A percentile compares a stretch with the other conserved stretches of the same genome.
These are phyloP conservation scores for Ips nitidus DNA, from an alignment of 1,140 invertebrate genomes.

Conservation along the genomic window DNA sequence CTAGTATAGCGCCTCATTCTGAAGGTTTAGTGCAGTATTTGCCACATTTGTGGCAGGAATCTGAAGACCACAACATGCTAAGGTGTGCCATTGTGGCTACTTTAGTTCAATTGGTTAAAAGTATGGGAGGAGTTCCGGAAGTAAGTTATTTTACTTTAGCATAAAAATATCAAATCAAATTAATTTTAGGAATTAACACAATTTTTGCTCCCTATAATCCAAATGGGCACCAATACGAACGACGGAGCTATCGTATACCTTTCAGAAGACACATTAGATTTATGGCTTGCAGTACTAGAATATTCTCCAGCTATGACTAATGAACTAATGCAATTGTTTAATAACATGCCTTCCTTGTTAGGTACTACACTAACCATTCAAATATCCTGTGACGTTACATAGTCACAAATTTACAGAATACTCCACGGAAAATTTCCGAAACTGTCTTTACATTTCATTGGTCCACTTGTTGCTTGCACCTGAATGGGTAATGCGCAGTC, in stretches of 20 bases:
- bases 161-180: not conserved
- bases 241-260: constrained; percentile 84
- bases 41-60: constrained; percentile 84
- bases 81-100: constrained; percentile 88
- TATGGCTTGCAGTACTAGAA: constrained; percentile 85
- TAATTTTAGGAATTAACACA: constrained; percentile 56
- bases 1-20: constrained; percentile 70
- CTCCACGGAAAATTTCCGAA: constrained; percentile 76
- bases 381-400: not conserved
- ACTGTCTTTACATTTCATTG: constrained; percentile 77
- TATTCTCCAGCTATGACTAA: constrained; percentile 65
- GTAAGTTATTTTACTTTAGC: constrained; percentile 16
- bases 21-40: constrained; percentile 78
- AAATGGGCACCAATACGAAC: constrained; percentile 76
- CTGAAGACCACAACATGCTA: constrained; percentile 86
- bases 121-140: constrained; percentile 62
- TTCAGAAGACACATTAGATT: constrained; percentile 86
- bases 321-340: constrained; percentile 71
- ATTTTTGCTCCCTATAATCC: constrained; percentile 76
- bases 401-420: constrained; percentile 60
- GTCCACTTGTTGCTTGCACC: constrained; percentile 83
- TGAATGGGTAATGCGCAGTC: constrained; percentile 73
- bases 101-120: constrained; percentile 74
- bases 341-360: constrained; percentile 75
- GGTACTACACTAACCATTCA: constrained; percentile 56